These are phyloP conservation scores for Gobionotothen gibberifrons DNA, from an alignment of 2,797 vertebrate species.

Conservation along the genomic window DNA sequence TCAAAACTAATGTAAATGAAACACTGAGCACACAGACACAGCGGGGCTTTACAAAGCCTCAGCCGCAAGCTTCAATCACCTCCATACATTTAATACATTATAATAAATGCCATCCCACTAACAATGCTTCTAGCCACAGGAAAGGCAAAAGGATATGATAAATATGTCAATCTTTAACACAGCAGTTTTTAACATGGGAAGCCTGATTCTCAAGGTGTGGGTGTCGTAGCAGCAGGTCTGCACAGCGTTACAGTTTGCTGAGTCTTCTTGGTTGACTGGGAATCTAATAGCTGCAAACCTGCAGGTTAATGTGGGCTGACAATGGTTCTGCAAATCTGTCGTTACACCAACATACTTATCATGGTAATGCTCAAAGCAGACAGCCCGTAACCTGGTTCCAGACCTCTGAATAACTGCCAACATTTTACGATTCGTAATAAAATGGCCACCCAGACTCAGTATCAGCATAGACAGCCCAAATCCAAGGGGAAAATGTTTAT, in stretches of 20 bases:
- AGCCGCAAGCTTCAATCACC: constrained; percentile 36
- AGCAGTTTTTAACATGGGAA: constrained; percentile 15
- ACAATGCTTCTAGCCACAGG: background rate
- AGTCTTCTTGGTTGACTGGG: constrained; percentile 38
- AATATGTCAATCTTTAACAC: constrained; percentile 4
- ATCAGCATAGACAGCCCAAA: constrained; percentile 26
- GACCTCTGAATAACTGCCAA: constrained; percentile 20
- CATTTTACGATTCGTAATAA: constrained; percentile 1
- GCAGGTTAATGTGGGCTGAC: constrained; percentile 49
- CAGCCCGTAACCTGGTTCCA: constrained; percentile 24
- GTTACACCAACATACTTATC: constrained; percentile 45
- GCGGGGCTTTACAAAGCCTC: constrained; percentile 42
- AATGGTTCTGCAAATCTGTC: constrained; percentile 38
- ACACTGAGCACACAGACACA: constrained; percentile 70
- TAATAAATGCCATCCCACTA: constrained; percentile 8
- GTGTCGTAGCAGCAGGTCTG: constrained; percentile 42
- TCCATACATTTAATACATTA: constrained; percentile 26
- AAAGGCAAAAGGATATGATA: background rate
- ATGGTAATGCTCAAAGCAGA: constrained; percentile 32
- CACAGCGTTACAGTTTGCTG: constrained; percentile 27
- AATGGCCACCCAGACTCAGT: constrained; percentile 6
- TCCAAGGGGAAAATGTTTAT: constrained; percentile 18
- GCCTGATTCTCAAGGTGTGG: background rate
- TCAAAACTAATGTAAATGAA: constrained; percentile 69
- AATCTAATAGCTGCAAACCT: constrained; percentile 32